Base-by-base conservation (phyloP, 2,888 invertebrate genomes). In the Scaptodrosophila latifasciaeformis region DNA sequence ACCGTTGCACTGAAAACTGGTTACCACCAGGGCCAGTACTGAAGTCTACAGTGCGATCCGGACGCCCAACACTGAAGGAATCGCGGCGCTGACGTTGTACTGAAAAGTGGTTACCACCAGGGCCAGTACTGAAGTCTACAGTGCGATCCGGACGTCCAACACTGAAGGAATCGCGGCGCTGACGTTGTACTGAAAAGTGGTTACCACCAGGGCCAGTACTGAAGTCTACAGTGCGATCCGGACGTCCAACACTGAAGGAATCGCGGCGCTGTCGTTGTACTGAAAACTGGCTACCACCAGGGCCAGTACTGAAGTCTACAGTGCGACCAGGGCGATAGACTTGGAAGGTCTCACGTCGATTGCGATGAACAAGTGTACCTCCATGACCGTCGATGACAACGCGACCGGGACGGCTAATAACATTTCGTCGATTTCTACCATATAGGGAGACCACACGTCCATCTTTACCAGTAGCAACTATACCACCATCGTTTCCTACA, bases 221-320 rank as follows among this genome's bases (percentile, higher is more conserved):
- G 0, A 30, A 35, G n/a, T 55, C 52, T 1, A 71, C 69, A 0
- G 59, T 65, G 30, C 62, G 72, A 18, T 52, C 40, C 1, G 40
- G 40, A n/a, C 40, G 40, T 2, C 12, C 1, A 10, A 40, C 21
- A 21, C 18, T 7, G 39, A 40, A 40, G 40, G 19, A 4, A 10
- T 21, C 21, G 4, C 40, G 40, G 6, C 40, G 54, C 15, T 24
- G 35, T 6, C 55, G 58, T 1, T 7, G 12, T 10, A 47, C 43
- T n/a, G n/a, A n/a, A n/a, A n/a, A n/a, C n/a, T n/a, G 49, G 2
- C 53, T 62, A 13, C 54, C 60, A 1, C 17, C 40, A 5, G 2
- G 1, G 1, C 40, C 40, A 9, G 35, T 27, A 5, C 55, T 43
- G 0, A 30, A 35, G n/a, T 55, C 52, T 1, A 71, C 69, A 0